Conservation (phyloP, 2,113 vertebrate species). For the Trichomycterus rosablanca region DNA sequence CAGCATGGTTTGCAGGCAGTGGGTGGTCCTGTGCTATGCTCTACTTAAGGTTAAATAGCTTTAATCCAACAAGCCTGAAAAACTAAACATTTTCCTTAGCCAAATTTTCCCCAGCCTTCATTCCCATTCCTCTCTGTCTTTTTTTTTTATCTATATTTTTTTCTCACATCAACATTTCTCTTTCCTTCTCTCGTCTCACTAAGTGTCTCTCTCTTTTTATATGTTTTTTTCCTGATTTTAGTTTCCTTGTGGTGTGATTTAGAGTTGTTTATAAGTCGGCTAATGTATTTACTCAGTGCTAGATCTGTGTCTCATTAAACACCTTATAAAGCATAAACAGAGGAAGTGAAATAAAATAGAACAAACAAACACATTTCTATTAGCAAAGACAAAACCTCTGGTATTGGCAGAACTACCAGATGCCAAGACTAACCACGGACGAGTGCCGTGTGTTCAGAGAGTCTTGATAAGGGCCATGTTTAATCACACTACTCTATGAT, state of each 20-base stretch:
- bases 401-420: too few relatives aligned
- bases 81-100: constrained; percentile 52
- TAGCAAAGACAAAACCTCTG: not conserved
- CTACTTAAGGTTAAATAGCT: constrained; percentile 58
- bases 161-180: not conserved
- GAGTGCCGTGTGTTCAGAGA: constrained; percentile 13
- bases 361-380: constrained; percentile 23
- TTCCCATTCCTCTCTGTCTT: constrained; percentile 5
- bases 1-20: constrained; percentile 31
- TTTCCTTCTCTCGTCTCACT: constrained; percentile 1
- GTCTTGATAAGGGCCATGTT: constrained; percentile 15
- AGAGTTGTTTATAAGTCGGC: constrained; percentile 34
- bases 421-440: too few relatives aligned
- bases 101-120: constrained; percentile 47
- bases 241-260: too few relatives aligned
- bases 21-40: constrained; percentile 56
- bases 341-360: not conserved
- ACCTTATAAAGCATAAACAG: constrained; percentile 42
- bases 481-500: constrained; percentile 38
- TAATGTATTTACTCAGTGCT: constrained; percentile 36
- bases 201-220: constrained; percentile 5
- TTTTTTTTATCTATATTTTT: not conserved
- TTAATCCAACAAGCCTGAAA: constrained; percentile 55
- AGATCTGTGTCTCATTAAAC: constrained; percentile 42
- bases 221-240: constrained; percentile 1